Evolutionary conservation across 2,797 vertebrate species (phyloP), one percentile per base, ranked within the genome.

Genomic region (Synaphobranchus kaupii): DNA sequence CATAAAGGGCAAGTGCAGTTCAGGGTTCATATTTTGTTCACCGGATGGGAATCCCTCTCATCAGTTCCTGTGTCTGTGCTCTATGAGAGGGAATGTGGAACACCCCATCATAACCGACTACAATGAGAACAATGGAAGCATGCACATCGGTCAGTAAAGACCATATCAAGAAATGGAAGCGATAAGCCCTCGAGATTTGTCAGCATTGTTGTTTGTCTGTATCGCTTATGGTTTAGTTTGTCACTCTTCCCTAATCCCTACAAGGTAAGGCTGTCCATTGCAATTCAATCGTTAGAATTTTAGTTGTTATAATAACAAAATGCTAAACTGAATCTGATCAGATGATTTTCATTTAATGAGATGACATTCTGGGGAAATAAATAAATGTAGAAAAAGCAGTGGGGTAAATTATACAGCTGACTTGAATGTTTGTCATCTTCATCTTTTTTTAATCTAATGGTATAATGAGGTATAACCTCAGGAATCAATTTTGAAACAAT

Each of bases 11-110:
- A 96, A 95, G 93, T 89, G 94, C 94, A 96, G 96, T 96, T 96
- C 95, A 94, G 89, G 91, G 96, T 95, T 96, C 96, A 95, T 89
- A 90, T 91, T 93, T 91, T 95, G 93, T 95, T 96, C 94, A 91
- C 93, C 1, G 39, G 31, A 73, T 44, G 85, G 52, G 78, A 60
- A 34, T 58, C n/a, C 15, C 58, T 48, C n/a, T 83, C 48, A 66
- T 86, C 78, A 86, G 15, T 86, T 86, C n/a, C 78, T 48, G 63
- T 47, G 44, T 28, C 31, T 34, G 17, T 6, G 48, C 34, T 0
- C 52, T 17, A n/a, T 47, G 22, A 9, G 47, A n/a, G 31, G 34
- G 31, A 28, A 83, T 34, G 52, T 83, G n/a, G 54, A 63, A 34
- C 20, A 31, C 4, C 56, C 0, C 7, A 28, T 66, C 83, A 25